Conservation (phyloP, 2,888 invertebrate species). For the Scaptomyza tumidula region DNA sequence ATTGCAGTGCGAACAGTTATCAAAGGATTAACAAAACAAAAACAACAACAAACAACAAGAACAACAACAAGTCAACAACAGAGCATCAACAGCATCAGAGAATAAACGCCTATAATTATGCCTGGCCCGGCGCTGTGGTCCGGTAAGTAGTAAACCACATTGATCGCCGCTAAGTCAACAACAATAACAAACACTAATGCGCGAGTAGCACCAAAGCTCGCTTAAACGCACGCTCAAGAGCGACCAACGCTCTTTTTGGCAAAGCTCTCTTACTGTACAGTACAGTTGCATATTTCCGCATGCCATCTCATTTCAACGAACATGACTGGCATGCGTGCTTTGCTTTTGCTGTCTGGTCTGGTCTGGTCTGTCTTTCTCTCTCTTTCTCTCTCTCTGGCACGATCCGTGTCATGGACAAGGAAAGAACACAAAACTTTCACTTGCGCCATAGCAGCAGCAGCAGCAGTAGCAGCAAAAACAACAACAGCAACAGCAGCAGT, state of each 20-base stretch:
- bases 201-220: conserved; percentile 17
- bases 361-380: conserved; percentile 22
- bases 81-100: conserved; percentile 40
- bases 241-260: conserved; percentile 22
- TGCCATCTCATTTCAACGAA: conserved; percentile 46
- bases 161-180: conserved; percentile 20
- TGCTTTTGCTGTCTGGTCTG: background rate
- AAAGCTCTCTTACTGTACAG: conserved; percentile 15
- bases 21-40: conserved; percentile 31
- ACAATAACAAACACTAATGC: conserved; percentile 6
- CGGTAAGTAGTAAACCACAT: conserved; percentile 79
- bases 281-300: conserved; percentile 66
- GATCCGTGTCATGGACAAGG: conserved; percentile 69
- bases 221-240: conserved; percentile 25
- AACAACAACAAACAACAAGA: conserved; percentile 2
- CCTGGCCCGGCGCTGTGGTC: conserved; percentile 85
- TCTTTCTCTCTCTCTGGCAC: conserved; percentile 14
- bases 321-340: conserved; percentile 34
- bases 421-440: conserved; percentile 76
- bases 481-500: conserved; percentile 1
- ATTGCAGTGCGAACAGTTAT: conserved; percentile 14
- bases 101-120: conserved; percentile 82
- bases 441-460: conserved; percentile 42
- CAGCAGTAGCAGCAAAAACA: conserved; percentile 5
- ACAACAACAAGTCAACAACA: conserved; percentile 5